Conservation (phyloP, 2,113 vertebrate genomes). For the Carassius auratus region DNA sequence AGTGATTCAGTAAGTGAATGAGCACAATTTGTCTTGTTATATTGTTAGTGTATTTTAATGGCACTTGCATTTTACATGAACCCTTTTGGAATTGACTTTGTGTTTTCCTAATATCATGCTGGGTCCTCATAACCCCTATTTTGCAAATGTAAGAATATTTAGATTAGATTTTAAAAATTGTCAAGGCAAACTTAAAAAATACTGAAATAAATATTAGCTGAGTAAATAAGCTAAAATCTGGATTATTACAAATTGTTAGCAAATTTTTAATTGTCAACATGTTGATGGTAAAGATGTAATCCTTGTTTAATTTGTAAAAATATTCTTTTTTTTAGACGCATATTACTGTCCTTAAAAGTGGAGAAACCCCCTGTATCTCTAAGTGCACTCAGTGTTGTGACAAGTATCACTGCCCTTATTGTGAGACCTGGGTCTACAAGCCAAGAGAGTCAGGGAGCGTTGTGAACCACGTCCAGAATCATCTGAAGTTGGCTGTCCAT, state of each 20-base stretch:
- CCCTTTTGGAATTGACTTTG: not conserved
- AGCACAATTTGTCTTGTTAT: not conserved
- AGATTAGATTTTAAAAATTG: not conserved
- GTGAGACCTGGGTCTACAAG: constrained; percentile 27
- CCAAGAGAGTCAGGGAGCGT: not conserved
- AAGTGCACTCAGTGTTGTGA: constrained; percentile 9
- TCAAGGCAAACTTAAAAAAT: not conserved
- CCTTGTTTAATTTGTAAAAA: not conserved
- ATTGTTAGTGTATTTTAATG: not conserved
- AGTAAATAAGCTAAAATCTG: not conserved
- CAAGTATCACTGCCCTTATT: constrained; percentile 18
- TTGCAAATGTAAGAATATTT: not conserved
- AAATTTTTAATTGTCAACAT: not conserved
- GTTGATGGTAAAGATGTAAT: not conserved
- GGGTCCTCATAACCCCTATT: not conserved
- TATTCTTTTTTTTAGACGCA: constrained; percentile 5
- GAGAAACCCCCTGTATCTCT: not conserved
- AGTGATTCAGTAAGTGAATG: constrained; percentile 11
- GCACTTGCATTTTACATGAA: not conserved
- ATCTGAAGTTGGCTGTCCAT: constrained; percentile 1
- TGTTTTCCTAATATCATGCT: not conserved
- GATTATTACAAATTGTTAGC: not conserved
- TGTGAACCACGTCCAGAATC: constrained; percentile 2
- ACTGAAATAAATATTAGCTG: not conserved
- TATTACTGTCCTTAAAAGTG: not conserved